These are phyloP conservation scores for Melanchra persicariae DNA, from an alignment of 2,888 invertebrate genomes.

Conservation along the genomic window DNA sequence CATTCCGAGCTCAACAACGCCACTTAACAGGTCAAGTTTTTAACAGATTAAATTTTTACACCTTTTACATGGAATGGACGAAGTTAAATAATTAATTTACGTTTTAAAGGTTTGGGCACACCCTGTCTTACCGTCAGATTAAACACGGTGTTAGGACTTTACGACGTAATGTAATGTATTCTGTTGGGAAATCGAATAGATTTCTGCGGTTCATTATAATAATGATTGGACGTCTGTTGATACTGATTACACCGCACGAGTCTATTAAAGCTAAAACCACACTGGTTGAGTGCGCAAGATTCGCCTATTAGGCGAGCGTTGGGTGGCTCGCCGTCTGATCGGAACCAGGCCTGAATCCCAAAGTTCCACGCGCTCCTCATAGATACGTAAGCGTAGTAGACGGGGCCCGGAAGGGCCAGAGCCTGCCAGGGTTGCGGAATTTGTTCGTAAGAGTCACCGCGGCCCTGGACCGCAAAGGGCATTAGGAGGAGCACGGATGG, in stretches of 20 bases:
- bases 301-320: neutral
- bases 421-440: too few relatives aligned
- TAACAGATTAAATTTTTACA: conserved; percentile 43
- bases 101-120: conserved; percentile 2
- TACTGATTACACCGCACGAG: neutral
- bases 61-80: conserved; percentile 21
- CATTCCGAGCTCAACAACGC: conserved; percentile 29
- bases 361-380: too few relatives aligned
- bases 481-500: too few relatives aligned
- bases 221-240: neutral
- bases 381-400: too few relatives aligned
- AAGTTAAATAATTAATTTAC: conserved; percentile 14
- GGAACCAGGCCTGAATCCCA: too few relatives aligned
- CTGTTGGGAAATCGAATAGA: too few relatives aligned
- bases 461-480: too few relatives aligned
- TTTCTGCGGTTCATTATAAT: neutral
- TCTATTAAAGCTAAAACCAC: neutral
- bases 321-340: too few relatives aligned
- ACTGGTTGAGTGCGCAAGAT: neutral
- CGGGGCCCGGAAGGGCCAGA: too few relatives aligned
- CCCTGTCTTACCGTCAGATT: too few relatives aligned
- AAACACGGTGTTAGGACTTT: too few relatives aligned
- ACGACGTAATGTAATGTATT: neutral
- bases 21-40: conserved; percentile 34
- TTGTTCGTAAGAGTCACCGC: too few relatives aligned